Base-by-base conservation (phyloP, 2,888 invertebrate species). In the Lochmaea capreae region DNA sequence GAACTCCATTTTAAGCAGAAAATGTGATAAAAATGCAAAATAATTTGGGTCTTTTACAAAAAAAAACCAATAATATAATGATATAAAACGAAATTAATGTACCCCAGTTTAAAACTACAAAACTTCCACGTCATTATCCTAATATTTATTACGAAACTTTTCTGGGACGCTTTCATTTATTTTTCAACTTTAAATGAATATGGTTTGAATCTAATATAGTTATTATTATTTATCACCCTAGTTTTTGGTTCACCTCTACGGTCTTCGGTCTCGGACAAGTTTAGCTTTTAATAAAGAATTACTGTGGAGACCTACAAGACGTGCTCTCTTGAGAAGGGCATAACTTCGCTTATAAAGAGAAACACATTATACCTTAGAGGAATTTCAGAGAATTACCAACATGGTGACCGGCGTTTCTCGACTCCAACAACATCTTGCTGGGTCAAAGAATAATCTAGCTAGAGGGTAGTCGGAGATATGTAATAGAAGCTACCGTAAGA, bases 291-390 rank as follows among this genome's bases (percentile, higher is more conserved):
- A 73, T 76, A 76, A 76, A 76, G 76, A 76, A 76, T 74, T 74
- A 76, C 71, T 76, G 67, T 61, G 54, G 76, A 73, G 72, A 76
- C 74, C 76, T 74, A 71, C 71, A 80, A 79, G 80, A 81, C 78
- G 75, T 69, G 63, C 67, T 78, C 80, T 81, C 82, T 71, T 63
- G 78, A 76, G 81, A 75, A 78, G 70, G 65, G 61, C 81, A 82
- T 82, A 85, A 84, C 82, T 85, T 86, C 83, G 79, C 80, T 81
- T 81, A 83, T 86, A 85, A 63, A 85, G 84, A 83, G 85, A 86
- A 85, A 86, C 82, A 84, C 84, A 86, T 86, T 85, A 83, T 84
- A 86, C 86, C 86, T 71, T 83, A 81, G 71, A 86, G 86, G 86
- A 86, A 86, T 86, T 83, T 46, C 73, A 49, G 57, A 62, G 65